These are phyloP conservation scores for Dexiosoma caninum DNA, from an alignment of 2,888 invertebrate genomes.

Conservation along the genomic window DNA sequence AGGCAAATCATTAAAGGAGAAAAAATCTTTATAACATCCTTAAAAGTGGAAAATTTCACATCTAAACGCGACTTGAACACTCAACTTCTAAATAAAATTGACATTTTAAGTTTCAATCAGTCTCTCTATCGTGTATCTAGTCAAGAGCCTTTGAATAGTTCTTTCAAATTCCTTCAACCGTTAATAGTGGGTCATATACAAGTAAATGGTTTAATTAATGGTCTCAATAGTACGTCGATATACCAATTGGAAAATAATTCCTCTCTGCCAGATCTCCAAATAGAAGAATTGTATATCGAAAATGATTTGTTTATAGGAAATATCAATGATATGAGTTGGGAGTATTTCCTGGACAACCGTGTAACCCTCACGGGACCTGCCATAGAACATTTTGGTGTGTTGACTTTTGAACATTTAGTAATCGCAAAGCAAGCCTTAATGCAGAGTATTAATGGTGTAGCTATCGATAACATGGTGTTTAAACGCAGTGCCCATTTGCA, in stretches of 20 bases:
- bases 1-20: slow-evolving; percentile 66
- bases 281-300: slow-evolving; percentile 64
- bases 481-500: slow-evolving; percentile 68
- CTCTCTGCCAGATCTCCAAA: slow-evolving; percentile 65
- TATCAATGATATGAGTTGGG: slow-evolving; percentile 70
- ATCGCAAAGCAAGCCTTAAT: slow-evolving; percentile 67
- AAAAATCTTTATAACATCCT: slow-evolving; percentile 63
- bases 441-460: slow-evolving; percentile 71
- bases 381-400: slow-evolving; percentile 70
- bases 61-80: slow-evolving; percentile 45
- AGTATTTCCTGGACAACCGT: slow-evolving; percentile 72
- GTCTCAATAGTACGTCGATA: slow-evolving; percentile 56
- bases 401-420: slow-evolving; percentile 71
- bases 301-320: slow-evolving; percentile 65
- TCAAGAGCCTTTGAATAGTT: slow-evolving; percentile 65
- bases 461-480: slow-evolving; percentile 69
- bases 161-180: slow-evolving; percentile 66
- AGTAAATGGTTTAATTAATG: slow-evolving; percentile 68
- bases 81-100: slow-evolving; percentile 67
- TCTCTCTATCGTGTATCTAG: slow-evolving; percentile 72
- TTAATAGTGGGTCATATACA: slow-evolving; percentile 64
- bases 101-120: slow-evolving; percentile 69
- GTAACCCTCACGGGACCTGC: slow-evolving; percentile 68
- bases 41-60: slow-evolving; percentile 60
- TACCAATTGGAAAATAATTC: slow-evolving; percentile 60